phyloP scores from a whole-genome alignment of 2,888 invertebrate species.

The Auanema freiburgensis region DNA sequence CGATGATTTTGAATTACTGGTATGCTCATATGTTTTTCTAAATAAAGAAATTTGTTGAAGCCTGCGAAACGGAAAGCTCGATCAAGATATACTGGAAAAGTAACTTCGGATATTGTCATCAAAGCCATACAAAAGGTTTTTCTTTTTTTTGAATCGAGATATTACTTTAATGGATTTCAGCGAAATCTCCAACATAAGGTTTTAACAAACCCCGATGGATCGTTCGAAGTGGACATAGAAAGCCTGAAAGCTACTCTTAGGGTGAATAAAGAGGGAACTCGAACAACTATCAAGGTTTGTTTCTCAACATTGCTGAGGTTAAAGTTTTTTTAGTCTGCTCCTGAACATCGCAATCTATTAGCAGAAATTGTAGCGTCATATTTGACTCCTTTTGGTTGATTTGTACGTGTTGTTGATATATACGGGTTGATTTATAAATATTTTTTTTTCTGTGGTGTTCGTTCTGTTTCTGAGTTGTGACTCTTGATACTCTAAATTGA shows the following conservation, averaged over 20 bases:
- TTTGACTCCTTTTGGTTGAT: background rate
- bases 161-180: background rate
- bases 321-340: background rate
- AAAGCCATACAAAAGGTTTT: slow-evolving; percentile 9
- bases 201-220: too few species aligned
- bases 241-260: too few species aligned
- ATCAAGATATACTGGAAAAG: slow-evolving; percentile 8
- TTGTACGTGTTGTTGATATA: background rate
- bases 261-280: background rate
- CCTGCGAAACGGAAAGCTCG: slow-evolving; percentile 13
- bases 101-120: background rate
- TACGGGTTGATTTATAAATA: background rate
- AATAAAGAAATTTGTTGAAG: slow-evolving; percentile 2
- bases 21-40: slow-evolving; percentile 1
- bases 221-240: too few species aligned
- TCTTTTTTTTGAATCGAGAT: background rate
- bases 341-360: slow-evolving; percentile 6
- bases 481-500: background rate
- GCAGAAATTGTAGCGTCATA: slow-evolving; percentile 2
- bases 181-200: too few species aligned
- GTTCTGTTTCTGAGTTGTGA: background rate
- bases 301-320: background rate
- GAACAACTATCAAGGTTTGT: slow-evolving; percentile 15
- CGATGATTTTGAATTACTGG: slow-evolving; percentile 44
- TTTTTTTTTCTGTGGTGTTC: background rate